phyloP scores from a whole-genome alignment of 1,140 invertebrate genomes.

The Aphis craccivora region DNA sequence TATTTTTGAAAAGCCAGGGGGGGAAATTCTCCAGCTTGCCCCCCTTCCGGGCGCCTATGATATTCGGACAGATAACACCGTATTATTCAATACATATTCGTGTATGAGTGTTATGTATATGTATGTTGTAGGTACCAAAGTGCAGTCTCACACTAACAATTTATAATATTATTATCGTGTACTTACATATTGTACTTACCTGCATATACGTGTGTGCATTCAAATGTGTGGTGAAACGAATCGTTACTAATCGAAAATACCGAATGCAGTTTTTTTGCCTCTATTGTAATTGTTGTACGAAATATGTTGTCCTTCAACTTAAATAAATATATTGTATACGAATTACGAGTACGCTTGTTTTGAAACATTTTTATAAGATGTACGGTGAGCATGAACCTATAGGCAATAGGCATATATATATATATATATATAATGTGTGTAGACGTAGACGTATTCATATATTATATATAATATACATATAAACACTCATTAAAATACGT shows the following conservation, averaged over 20 bases:
- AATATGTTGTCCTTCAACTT: background rate
- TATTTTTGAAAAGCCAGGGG: too few relatives aligned
- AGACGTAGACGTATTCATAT: background rate
- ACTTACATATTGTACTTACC: background rate
- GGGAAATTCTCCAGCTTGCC: too few relatives aligned
- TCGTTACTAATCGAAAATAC: background rate
- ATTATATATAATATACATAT: background rate
- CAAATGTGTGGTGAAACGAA: constrained; percentile 24
- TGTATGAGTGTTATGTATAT: background rate
- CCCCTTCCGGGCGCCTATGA: too few relatives aligned
- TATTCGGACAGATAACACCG: background rate
- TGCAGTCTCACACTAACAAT: background rate
- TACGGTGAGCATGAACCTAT: background rate
- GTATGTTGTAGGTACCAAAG: background rate
- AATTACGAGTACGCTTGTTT: background rate
- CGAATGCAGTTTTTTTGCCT: background rate
- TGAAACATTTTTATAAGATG: background rate
- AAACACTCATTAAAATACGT: background rate
- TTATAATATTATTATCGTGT: background rate
- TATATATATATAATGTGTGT: too few relatives aligned
- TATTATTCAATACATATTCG: background rate
- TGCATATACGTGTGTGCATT: background rate
- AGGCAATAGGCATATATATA: too few relatives aligned
- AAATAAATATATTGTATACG: background rate
- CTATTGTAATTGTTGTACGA: background rate